These are phyloP conservation scores for Tortricodes alternella DNA, from an alignment of 2,888 invertebrate species.

Conservation along the genomic window DNA sequence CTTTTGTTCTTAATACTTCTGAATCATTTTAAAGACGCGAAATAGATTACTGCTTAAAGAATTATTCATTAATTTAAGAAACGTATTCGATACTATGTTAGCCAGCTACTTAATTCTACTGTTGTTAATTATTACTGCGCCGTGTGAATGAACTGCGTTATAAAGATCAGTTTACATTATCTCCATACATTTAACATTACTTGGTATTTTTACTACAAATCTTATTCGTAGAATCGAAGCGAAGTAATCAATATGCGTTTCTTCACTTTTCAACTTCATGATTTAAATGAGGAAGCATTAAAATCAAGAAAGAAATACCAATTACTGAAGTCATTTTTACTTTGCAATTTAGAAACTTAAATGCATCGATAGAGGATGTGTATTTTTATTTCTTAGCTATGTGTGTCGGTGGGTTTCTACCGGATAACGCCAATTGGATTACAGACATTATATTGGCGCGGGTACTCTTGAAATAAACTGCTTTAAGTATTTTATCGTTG, in stretches of 20 bases:
- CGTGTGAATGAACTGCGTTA: conserved; percentile 2
- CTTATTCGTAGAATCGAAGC: conserved; percentile 1
- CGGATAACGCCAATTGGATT: conserved; percentile 20
- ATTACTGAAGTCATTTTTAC: neutral
- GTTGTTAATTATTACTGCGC: neutral
- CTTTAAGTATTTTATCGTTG: conserved; percentile 20
- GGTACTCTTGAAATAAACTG: conserved; percentile 27
- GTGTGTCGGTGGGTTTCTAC: conserved; percentile 7
- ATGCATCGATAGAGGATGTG: neutral
- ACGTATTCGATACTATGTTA: too few relatives aligned
- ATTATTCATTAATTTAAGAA: too few relatives aligned
- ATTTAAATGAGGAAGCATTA: conserved; percentile 25
- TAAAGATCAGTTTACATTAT: neutral
- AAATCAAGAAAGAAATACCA: conserved; percentile 10
- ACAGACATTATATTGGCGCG: conserved; percentile 13
- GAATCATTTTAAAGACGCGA: too few relatives aligned
- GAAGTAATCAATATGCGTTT: conserved; percentile 15
- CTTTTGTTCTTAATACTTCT: too few relatives aligned
- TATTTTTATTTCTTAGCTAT: neutral
- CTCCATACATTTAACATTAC: neutral
- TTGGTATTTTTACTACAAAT: neutral
- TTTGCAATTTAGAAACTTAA: neutral
- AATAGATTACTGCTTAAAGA: too few relatives aligned
- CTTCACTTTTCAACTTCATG: conserved; percentile 8
- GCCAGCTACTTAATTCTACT: too few relatives aligned